These are phyloP conservation scores for Sphaeridia pumilis DNA, from an alignment of 2,888 invertebrate genomes.

Conservation along the genomic window DNA sequence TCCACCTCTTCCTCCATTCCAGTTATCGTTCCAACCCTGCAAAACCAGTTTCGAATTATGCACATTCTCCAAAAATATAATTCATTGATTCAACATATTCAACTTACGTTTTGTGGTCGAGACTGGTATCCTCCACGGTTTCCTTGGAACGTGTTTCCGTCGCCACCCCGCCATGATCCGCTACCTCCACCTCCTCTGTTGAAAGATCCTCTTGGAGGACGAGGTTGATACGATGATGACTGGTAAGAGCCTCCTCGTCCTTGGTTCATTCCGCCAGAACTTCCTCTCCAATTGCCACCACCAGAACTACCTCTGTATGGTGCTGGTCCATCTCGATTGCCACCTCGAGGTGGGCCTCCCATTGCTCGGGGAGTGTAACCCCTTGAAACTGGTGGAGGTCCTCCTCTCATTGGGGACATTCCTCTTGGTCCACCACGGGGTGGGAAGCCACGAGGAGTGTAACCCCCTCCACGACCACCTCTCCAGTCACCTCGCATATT, in stretches of 20 bases:
- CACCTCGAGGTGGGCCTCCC: constrained; percentile 9
- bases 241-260: too few species aligned
- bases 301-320: constrained; percentile 13
- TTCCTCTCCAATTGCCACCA: constrained; percentile 8
- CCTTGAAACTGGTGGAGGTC: not conserved
- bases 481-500: constrained; percentile 19
- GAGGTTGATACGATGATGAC: constrained; percentile 6
- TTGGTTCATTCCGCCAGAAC: not conserved
- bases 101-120: constrained; percentile 2
- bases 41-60: too few species aligned
- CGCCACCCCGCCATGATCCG: constrained; percentile 10
- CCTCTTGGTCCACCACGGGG: constrained; percentile 16
- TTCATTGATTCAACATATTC: too few species aligned
- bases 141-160: constrained; percentile 2
- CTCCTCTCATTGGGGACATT: constrained; percentile 10
- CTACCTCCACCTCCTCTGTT: constrained; percentile 6
- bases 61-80: too few species aligned
- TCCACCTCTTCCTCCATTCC: constrained; percentile 15
- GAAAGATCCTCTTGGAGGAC: not conserved
- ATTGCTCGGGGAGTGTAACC: not conserved
- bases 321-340: constrained; percentile 13
- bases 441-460: constrained; percentile 20
- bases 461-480: constrained; percentile 26
- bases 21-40: constrained; percentile 1
- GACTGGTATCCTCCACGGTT: constrained; percentile 5